Base-by-base conservation (phyloP, 2,797 vertebrate species). In the Ciconia nigra region DNA sequence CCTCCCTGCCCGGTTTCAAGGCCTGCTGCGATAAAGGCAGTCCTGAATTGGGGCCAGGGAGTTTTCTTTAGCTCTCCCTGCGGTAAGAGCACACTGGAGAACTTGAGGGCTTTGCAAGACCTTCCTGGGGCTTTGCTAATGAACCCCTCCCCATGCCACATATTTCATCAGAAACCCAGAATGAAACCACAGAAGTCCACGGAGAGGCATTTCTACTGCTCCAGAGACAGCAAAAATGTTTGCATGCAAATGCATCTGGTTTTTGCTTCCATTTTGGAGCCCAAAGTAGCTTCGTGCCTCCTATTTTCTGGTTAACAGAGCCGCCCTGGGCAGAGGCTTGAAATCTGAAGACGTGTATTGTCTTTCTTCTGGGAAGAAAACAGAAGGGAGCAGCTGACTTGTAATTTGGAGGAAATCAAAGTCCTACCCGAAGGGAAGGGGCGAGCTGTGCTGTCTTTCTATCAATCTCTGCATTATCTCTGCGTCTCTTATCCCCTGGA, bases 101-200 rank as follows among this genome's bases (percentile, higher is more conserved):
- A 84, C 72, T 74, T 3, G 66, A 73, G 90, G 93, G 92, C 80
- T 94, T 66, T 29, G 22, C 55, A 58, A 89, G 90, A 47, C 87
- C 92, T 93, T 93, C 77, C 21, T 0, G 13, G 62, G 62, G 66
- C 61, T 93, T 69, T 89, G 83, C 58, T 93, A 66, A 83, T 55
- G 89, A 78, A 7, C 93, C 89, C 67, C 81, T 93, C 89, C 81
- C 74, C 2, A 3, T 71, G 91, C 87, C 95, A 90, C 63, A 35
- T 33, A 67, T 96, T 95, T 96, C 96, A 73, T 95, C 95, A 93
- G 69, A 69, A 72, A 79, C 44, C 76, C 35, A 3, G 79, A 70
- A 35, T 28, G 61, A 83, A 96, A 94, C 97, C 94, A 78, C 93
- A 83, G 4, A 25, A 52, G 81, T 58, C 84, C 85, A 16, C 0